phyloP scores from a whole-genome alignment of 2,113 vertebrate genomes.

The Eudyptes chrysolophus region DNA sequence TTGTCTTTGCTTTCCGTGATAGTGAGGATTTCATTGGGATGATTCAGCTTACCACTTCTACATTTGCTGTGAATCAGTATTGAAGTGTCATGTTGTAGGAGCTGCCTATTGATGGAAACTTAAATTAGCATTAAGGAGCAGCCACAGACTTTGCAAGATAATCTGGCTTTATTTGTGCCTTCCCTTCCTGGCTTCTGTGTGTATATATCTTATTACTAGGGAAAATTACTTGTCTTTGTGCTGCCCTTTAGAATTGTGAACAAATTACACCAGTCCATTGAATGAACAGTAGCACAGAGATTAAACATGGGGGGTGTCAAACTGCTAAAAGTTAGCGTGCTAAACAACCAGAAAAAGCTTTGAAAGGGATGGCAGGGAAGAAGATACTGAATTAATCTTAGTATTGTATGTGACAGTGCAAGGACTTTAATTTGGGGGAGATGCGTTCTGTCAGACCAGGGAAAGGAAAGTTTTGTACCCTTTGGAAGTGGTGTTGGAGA shows the following conservation, averaged over 20 bases:
- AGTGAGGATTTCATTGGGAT: background rate
- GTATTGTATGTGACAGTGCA: background rate
- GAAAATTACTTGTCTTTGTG: conserved; percentile 51
- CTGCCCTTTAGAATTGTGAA: conserved; percentile 50
- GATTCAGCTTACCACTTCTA: conserved; percentile 12
- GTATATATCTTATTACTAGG: conserved; percentile 60
- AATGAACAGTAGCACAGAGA: conserved; percentile 38
- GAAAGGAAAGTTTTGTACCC: background rate
- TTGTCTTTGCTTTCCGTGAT: background rate
- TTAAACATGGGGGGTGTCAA: conserved; percentile 54
- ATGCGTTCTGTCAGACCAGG: background rate
- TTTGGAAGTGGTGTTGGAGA: background rate
- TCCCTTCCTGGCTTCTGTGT: conserved; percentile 21
- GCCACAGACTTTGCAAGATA: conserved; percentile 50
- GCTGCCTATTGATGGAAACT: conserved; percentile 49
- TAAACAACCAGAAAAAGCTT: conserved; percentile 41
- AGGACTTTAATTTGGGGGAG: background rate
- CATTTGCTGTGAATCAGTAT: conserved; percentile 15
- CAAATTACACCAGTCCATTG: conserved; percentile 28
- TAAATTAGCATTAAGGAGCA: conserved; percentile 61
- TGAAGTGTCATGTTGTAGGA: conserved; percentile 31
- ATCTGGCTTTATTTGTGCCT: conserved; percentile 59
- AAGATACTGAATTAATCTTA: conserved; percentile 7
- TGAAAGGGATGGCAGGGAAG: background rate
- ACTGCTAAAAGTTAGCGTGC: background rate